Base-by-base conservation (phyloP, 2,888 invertebrate species). In the Campoplex capitator region DNA sequence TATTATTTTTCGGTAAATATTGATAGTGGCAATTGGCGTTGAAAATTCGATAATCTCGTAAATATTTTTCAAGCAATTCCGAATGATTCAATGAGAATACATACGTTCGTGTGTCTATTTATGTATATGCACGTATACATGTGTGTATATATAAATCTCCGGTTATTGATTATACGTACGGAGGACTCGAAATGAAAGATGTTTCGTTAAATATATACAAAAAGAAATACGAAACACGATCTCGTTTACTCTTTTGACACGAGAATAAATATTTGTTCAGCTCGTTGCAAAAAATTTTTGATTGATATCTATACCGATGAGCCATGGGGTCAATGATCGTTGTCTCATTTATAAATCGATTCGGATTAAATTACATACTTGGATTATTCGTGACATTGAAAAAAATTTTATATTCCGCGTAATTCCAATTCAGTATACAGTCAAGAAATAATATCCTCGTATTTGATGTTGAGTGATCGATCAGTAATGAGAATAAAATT, bases 181-280 rank as follows among this genome's bases (percentile, higher is more conserved):
- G 51, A 9, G 18, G 51, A 51, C 32, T 65, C 51, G 48, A 67
- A 35, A 67, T 13, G 48, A 76, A 51, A 67, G 45, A 68, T 70
- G 48, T 28, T 23, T 23, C 23, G 45, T n/a, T 48, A 8, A 71
- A 35, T 71, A 62, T 23, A 71, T 58, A 48, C 23, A 68, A 58
- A 54, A 71, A 16, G 35, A 65, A 51, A 3, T 2, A 38, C 18
- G 35, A 62, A 48, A 42, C 23, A 42, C 67, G 38, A 38, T 70
- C 58, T 70, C 71, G 48, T 56, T 8, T n/a, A 23, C 23, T 23
- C 23, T 28, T 79, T 54, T 23, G 35, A 80, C 58, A 70, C 48
- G 48, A 35, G 58, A 45, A 80, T 23, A 62, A 73, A 62, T 80
- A 80, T 80, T 80, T 80, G 70, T 35, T 28, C 67, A 78, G 78